A percentile compares a stretch with the other conserved stretches of the same genome.
phyloP scores from a whole-genome alignment of 2,797 vertebrate genomes.

The Hephaestus fuliginosus region DNA sequence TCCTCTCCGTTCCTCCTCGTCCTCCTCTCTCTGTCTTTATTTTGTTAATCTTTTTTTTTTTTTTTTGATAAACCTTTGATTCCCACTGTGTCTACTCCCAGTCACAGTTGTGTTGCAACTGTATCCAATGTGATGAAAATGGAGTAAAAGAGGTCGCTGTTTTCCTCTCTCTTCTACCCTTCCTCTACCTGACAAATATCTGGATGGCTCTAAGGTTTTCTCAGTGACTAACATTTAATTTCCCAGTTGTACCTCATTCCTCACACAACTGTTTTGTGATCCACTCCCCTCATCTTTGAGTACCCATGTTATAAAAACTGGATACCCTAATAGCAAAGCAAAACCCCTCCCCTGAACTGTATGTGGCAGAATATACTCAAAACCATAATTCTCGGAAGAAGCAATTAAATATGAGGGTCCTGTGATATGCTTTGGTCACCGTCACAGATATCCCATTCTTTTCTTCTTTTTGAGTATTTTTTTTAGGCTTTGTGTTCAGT shows the following conservation, averaged over 20 bases:
- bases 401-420: not conserved
- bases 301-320: slow-evolving; percentile 11
- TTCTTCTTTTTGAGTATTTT: not conserved
- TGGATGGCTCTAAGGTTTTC: slow-evolving; percentile 52
- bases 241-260: slow-evolving; percentile 29
- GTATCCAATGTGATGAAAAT: slow-evolving; percentile 47
- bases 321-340: not conserved
- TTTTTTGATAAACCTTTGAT: slow-evolving; percentile 65
- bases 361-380: slow-evolving; percentile 4
- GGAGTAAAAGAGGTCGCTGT: slow-evolving; percentile 52
- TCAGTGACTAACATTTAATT: slow-evolving; percentile 57
- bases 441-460: not conserved
- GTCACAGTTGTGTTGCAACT: slow-evolving; percentile 50
- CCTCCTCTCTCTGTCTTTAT: slow-evolving; percentile 66
- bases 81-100: slow-evolving; percentile 72
- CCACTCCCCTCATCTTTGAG: slow-evolving; percentile 23
- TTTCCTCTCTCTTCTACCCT: slow-evolving; percentile 38
- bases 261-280: slow-evolving; percentile 23
- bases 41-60: slow-evolving; percentile 58
- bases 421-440: too few relatives aligned
- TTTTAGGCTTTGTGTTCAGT: not conserved
- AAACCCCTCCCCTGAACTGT: not conserved
- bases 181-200: slow-evolving; percentile 42
- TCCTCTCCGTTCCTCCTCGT: slow-evolving; percentile 66
- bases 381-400: not conserved